These are phyloP conservation scores for Apeira syringaria DNA, from an alignment of 2,888 invertebrate species.

Conservation along the genomic window DNA sequence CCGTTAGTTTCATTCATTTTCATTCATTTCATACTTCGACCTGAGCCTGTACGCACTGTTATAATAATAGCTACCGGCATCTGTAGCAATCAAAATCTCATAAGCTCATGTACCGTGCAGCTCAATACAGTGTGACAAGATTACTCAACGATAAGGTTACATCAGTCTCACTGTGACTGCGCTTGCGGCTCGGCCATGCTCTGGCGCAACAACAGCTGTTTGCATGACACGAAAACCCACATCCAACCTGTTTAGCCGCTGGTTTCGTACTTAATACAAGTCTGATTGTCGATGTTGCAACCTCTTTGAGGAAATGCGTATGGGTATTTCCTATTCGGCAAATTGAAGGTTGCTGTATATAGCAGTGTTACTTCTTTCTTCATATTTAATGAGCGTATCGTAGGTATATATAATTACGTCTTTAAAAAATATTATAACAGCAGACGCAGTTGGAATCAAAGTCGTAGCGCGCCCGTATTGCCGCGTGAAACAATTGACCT, in stretches of 20 bases:
- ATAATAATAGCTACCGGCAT: too few species aligned
- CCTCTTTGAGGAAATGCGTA: conserved; percentile 11
- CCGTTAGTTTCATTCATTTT: too few species aligned
- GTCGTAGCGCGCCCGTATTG: too few species aligned
- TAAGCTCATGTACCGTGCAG: conserved; percentile 14
- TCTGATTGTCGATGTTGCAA: conserved; percentile 15
- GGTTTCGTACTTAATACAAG: conserved; percentile 20
- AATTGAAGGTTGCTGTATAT: not conserved
- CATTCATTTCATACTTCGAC: too few species aligned
- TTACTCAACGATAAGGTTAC: conserved; percentile 68
- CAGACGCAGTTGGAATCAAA: too few species aligned
- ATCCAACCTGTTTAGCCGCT: conserved; percentile 42
- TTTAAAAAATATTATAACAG: too few species aligned
- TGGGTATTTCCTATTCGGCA: conserved; percentile 7
- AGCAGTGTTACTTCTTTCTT: too few species aligned
- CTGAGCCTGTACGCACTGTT: too few species aligned
- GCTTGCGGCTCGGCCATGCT: conserved; percentile 27
- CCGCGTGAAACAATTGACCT: too few species aligned
- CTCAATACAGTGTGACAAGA: conserved; percentile 49
- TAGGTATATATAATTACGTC: too few species aligned
- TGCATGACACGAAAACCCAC: conserved; percentile 70
- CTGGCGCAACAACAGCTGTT: conserved; percentile 41
- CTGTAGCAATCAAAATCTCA: too few species aligned
- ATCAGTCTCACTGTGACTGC: conserved; percentile 40
- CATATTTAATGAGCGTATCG: too few species aligned